Evolutionary conservation across 2,113 vertebrate genomes (phyloP), one percentile per base, ranked within the genome.

Genomic region (Phrynosoma platyrhinos): DNA sequence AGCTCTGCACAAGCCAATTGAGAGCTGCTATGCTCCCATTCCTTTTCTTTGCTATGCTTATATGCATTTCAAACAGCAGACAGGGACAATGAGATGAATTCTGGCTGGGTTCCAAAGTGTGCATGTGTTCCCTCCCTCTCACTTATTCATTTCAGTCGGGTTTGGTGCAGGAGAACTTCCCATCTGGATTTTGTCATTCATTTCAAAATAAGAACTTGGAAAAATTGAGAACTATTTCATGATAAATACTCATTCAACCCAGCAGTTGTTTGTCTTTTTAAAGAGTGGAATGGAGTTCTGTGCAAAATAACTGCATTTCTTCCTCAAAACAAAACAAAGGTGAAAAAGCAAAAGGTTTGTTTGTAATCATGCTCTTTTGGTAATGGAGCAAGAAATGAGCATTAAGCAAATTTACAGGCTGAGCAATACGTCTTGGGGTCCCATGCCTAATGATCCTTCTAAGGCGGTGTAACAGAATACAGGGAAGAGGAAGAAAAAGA

Each of bases 341-440:
- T 87, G 30, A 42, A 93, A 91, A 14, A 79, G 79, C 90, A 75
- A 77, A 52, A 2, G 0, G 64, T 88, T 81, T 12, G 2, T 94
- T 87, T 32, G 16, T 89, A 90, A 89, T 91, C 92, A 89, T 84
- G 55, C 62, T 87, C 64, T 82, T 18, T 76, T 40, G 58, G 91
- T 87, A 94, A 93, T 79, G 90, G 90, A 94, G 91, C 92, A 94
- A 92, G 88, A 93, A 93, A 95, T 89, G 87, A 91, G 89, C 8
- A 9, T 62, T 76, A 89, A 93, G 89, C 82, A 55, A 88, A 87
- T 91, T 91, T 90, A 86, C 89, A 92, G 71, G 91, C 85, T 84
- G 72, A 82, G 84, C 89, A 83, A 83, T 76, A 2, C 13, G 20
- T 83, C 88, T 88, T 30, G 14, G 90, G 92, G 85, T 83, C 78